These are phyloP conservation scores for Thera britannica DNA, from an alignment of 2,888 invertebrate genomes.

Conservation along the genomic window DNA sequence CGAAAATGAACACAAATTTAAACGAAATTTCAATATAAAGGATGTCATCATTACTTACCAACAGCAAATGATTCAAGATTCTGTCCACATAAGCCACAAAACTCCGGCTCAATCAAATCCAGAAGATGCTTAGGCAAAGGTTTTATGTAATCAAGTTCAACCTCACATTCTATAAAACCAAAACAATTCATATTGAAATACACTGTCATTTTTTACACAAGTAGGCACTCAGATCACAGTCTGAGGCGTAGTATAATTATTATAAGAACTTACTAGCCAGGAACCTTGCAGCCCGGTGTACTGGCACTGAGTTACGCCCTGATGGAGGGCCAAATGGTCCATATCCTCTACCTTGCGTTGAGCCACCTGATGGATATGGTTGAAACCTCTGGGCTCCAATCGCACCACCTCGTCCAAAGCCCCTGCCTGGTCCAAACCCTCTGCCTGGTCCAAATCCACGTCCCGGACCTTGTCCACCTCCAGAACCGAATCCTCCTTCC, in stretches of 20 bases:
- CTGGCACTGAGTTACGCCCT: background rate
- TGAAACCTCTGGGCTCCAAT: background rate
- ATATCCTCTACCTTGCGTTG: slow-evolving; percentile 44
- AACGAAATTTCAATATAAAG: background rate
- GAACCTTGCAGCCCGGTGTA: slow-evolving; percentile 43
- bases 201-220: background rate
- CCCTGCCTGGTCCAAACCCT: background rate
- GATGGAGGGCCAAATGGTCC: slow-evolving; percentile 56
- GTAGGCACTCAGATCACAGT: background rate
- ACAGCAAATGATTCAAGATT: slow-evolving; percentile 52
- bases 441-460: background rate
- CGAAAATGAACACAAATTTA: background rate
- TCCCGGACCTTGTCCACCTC: background rate
- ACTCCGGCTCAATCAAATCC: slow-evolving; percentile 55
- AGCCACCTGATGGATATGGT: background rate
- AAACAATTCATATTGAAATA: background rate
- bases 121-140: slow-evolving; percentile 61
- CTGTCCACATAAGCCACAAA: slow-evolving; percentile 65
- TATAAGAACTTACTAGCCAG: slow-evolving; percentile 57
- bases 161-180: slow-evolving; percentile 60
- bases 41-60: slow-evolving; percentile 54
- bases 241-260: background rate
- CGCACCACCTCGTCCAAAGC: background rate
- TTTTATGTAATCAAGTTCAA: slow-evolving; percentile 54
- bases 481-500: background rate